Conservation (phyloP, 2,113 vertebrate genomes). For the Muntiacus reevesi region DNA sequence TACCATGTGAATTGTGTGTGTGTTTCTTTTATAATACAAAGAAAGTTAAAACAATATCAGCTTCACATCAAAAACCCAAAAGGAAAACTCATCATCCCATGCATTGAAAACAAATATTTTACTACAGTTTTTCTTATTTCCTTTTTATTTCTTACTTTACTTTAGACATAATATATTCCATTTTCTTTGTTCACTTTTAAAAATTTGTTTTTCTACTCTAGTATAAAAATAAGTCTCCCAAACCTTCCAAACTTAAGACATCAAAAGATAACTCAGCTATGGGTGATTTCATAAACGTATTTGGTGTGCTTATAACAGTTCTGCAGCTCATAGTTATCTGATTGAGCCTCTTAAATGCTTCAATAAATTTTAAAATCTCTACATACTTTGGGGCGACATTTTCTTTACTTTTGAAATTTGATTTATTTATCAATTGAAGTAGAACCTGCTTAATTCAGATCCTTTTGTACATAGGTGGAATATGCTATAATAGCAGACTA, state of each 20-base stretch:
- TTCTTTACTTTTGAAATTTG: not conserved
- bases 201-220: not conserved
- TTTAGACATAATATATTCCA: not conserved
- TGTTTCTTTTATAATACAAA: not conserved
- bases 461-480: not conserved
- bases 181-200: not conserved
- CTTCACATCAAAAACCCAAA: not conserved
- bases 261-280: not conserved
- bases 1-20: not conserved
- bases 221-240: not conserved
- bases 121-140: not conserved
- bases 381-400: not conserved
- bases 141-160: not conserved
- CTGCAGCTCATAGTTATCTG: not conserved
- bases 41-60: not conserved
- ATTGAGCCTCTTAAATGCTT: not conserved
- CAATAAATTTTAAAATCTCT: not conserved
- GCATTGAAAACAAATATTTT: not conserved
- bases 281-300: not conserved
- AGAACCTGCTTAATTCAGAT: not conserved
- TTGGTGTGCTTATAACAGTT: not conserved
- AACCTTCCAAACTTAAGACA: constrained; percentile 11
- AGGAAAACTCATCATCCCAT: not conserved
- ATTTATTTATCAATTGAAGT: not conserved
- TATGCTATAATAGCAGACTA: not conserved